Evolutionary conservation across 2,797 vertebrate genomes (phyloP).

Genomic region (Melanotaenia boesemani): DNA sequence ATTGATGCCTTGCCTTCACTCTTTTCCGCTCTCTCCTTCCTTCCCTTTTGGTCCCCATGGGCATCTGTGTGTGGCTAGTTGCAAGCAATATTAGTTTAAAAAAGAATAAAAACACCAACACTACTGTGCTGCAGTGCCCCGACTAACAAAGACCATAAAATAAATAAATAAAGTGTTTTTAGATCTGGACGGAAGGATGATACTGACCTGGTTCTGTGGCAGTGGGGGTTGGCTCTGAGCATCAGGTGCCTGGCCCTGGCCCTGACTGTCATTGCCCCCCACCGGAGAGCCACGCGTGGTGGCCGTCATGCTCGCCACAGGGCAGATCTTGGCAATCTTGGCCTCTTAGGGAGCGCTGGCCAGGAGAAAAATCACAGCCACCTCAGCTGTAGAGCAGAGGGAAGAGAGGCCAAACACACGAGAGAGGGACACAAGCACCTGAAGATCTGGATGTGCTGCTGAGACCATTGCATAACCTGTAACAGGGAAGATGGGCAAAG

Average conservation of each 20-base stretch:
- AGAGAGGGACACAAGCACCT: constrained; percentile 97
- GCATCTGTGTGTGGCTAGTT: constrained; percentile 74
- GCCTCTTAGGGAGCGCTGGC: constrained; percentile 98
- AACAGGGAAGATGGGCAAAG: constrained; percentile 52
- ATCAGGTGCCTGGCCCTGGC: constrained; percentile 96
- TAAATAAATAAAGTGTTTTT: background rate
- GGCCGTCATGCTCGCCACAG: constrained; percentile 99
- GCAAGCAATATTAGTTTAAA: constrained; percentile 57
- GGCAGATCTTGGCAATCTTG: constrained; percentile 99
- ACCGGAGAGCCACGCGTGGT: constrained; percentile 99
- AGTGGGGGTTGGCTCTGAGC: constrained; percentile 98
- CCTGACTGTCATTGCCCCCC: constrained; percentile 99
- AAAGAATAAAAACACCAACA: background rate
- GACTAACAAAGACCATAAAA: background rate
- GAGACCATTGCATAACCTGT: constrained; percentile 99
- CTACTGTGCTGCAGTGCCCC: constrained; percentile 49
- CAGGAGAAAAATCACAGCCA: constrained; percentile 98
- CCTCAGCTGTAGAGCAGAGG: constrained; percentile 94
- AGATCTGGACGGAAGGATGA: constrained; percentile 2
- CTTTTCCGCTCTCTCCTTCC: constrained; percentile 71
- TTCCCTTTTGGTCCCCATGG: constrained; percentile 59
- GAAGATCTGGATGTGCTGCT: constrained; percentile 95
- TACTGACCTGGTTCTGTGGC: constrained; percentile 97
- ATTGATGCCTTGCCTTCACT: constrained; percentile 78
- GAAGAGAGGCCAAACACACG: constrained; percentile 93